Evolutionary conservation across 2,888 invertebrate genomes (phyloP).

Genomic region (Plagiodera versicolora): DNA sequence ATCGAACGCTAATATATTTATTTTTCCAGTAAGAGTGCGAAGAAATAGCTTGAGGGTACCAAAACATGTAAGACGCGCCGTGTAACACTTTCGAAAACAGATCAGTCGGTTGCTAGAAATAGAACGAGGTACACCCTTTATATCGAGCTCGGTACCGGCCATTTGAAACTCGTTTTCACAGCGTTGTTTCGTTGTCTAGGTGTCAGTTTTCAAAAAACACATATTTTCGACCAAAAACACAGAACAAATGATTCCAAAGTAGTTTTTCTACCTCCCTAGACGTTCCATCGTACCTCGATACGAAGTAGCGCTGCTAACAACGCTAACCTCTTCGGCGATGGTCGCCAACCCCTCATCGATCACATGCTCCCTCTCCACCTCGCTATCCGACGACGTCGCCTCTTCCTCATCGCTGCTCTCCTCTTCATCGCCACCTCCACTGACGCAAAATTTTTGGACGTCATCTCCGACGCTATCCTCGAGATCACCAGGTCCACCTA

Average conservation of each 20-base stretch:
- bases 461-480: no score
- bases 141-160: no score
- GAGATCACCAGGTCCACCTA: no score
- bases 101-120: not conserved
- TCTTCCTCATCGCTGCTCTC: conserved; percentile 33
- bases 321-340: conserved; percentile 52
- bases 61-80: not conserved
- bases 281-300: conserved; percentile 35
- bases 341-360: conserved; percentile 51
- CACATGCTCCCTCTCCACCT: conserved; percentile 45
- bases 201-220: no score
- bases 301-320: conserved; percentile 42
- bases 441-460: no score
- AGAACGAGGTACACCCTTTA: no score
- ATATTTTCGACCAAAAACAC: no score
- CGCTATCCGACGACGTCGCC: conserved; percentile 43
- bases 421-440: conserved; percentile 30
- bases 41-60: not conserved
- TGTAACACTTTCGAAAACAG: not conserved
- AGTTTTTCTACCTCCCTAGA: not conserved
- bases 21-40: conserved; percentile 6
- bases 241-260: no score
- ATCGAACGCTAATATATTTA: conserved; percentile 10
- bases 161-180: no score
- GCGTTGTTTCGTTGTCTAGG: no score